phyloP scores from a whole-genome alignment of 2,113 vertebrate species.

The Pongo abelii region DNA sequence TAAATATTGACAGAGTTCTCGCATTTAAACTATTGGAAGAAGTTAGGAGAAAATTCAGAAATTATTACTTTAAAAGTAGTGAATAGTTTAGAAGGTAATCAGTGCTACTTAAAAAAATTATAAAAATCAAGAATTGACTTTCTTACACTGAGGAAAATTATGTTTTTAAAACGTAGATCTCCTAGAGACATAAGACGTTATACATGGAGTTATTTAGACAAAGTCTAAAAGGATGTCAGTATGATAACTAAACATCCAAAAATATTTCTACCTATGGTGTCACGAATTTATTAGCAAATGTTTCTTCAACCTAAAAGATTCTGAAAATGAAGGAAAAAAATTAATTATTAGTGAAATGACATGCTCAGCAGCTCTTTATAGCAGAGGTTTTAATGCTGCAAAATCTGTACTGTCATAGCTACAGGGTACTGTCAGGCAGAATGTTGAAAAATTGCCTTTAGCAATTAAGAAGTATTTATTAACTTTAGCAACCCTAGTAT shows the following conservation, averaged over 20 bases:
- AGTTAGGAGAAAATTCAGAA: neutral
- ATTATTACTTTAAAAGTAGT: neutral
- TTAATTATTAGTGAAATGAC: conserved; percentile 57
- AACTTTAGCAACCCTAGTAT: conserved; percentile 56
- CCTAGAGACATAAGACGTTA: neutral
- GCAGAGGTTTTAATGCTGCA: conserved; percentile 23
- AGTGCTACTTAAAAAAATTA: neutral
- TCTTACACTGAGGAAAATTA: neutral
- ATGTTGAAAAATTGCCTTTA: conserved; percentile 47
- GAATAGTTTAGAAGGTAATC: neutral
- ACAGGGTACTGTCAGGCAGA: conserved; percentile 41
- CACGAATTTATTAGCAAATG: conserved; percentile 44
- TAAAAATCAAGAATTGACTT: neutral
- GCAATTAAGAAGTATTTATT: conserved; percentile 72
- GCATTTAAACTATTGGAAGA: neutral
- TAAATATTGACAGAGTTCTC: neutral
- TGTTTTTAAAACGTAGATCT: neutral
- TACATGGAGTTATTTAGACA: neutral
- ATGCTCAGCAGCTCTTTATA: conserved; percentile 38
- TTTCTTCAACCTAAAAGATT: neutral
- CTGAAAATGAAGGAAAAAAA: conserved; percentile 58
- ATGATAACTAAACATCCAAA: neutral
- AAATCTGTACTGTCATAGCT: conserved; percentile 48
- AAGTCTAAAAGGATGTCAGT: neutral
- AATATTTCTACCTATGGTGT: neutral